These are phyloP conservation scores for Yasuhikotakia modesta DNA, from an alignment of 2,797 vertebrate species.

Conservation along the genomic window DNA sequence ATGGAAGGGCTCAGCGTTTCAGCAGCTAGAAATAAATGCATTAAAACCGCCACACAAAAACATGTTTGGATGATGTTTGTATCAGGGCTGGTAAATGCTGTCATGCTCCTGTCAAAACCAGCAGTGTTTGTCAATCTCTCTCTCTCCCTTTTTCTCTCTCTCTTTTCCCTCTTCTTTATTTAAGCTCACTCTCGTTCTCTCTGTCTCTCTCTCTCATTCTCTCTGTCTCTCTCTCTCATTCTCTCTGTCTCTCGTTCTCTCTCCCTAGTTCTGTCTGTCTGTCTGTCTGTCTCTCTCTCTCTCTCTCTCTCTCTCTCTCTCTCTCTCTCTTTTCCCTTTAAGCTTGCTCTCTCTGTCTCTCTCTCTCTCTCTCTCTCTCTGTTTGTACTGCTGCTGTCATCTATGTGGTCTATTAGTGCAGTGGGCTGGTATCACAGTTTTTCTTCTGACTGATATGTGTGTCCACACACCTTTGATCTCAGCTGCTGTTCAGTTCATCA, in stretches of 20 bases:
- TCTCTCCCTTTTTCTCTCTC: background rate
- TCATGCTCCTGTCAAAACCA: conserved; percentile 35
- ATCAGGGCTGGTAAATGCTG: conserved; percentile 45
- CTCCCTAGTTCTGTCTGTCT: too few species aligned
- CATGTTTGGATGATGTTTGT: conserved; percentile 41
- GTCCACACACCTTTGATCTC: conserved; percentile 44
- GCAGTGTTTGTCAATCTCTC: conserved; percentile 34
- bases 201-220: too few species aligned
- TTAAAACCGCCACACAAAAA: conserved; percentile 41
- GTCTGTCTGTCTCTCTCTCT: too few species aligned
- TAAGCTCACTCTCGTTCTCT: too few species aligned
- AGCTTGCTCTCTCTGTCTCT: too few species aligned
- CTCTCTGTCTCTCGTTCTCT: too few species aligned
- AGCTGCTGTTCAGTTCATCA: background rate
- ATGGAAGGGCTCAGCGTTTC: conserved; percentile 41
- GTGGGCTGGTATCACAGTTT: conserved; percentile 3
- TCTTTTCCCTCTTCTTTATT: too few species aligned
- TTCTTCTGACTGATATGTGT: conserved; percentile 32
- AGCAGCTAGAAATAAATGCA: conserved; percentile 30
- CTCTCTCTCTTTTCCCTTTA: too few species aligned
- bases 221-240: too few species aligned
- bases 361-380: background rate
- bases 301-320: too few species aligned
- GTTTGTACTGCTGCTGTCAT: conserved; percentile 19
- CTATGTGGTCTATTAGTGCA: conserved; percentile 29